Conservation (phyloP, 1,140 invertebrate genomes). For the Plodia interpunctella region DNA sequence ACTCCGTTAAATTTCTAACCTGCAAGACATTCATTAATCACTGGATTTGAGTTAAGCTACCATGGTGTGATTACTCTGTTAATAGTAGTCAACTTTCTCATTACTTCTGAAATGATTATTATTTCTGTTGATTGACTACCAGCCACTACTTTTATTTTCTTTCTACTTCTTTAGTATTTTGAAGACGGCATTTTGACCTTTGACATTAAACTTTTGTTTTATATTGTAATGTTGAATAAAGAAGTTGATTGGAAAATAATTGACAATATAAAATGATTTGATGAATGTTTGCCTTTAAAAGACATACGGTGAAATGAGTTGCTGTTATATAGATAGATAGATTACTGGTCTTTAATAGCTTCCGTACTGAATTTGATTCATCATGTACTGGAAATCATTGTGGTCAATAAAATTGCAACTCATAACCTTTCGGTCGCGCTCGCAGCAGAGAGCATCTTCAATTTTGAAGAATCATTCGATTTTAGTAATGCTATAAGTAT, state of each 20-base stretch:
- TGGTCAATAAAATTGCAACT: neutral
- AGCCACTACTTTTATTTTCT: neutral
- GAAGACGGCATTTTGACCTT: neutral
- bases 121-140: neutral
- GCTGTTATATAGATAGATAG: neutral
- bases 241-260: neutral
- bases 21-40: neutral
- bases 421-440: no score
- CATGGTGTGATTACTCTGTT: neutral
- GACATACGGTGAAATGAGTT: neutral
- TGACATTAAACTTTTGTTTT: neutral
- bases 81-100: neutral
- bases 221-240: neutral
- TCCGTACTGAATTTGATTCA: neutral
- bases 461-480: no score
- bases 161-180: neutral
- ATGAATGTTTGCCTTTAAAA: neutral
- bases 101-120: neutral
- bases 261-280: neutral
- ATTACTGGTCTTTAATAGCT: neutral
- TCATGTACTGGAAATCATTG: neutral
- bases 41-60: neutral
- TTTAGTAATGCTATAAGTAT: no score
- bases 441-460: no score
- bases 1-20: conserved; percentile 4